Percentiles rank a stretch among this genome's conserved stretches.
These are phyloP conservation scores for Balaeniceps rex DNA, from an alignment of 2,113 vertebrate species.

Conservation along the genomic window DNA sequence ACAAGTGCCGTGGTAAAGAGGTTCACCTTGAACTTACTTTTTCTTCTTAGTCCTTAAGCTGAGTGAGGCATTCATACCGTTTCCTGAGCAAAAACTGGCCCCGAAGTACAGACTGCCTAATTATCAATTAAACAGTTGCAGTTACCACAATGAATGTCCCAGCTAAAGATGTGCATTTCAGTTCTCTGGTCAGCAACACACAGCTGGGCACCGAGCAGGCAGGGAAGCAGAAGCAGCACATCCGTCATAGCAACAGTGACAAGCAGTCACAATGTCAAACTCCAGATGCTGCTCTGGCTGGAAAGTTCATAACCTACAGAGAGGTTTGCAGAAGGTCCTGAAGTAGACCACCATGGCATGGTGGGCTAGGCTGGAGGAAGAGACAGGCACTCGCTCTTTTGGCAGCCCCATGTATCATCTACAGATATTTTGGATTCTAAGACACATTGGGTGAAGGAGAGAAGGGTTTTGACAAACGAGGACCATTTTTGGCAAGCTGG, in stretches of 20 bases:
- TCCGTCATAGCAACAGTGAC: accelerated
- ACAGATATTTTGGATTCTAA: not conserved
- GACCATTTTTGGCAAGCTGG: not conserved
- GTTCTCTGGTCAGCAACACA: not conserved
- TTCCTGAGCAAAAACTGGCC: not conserved
- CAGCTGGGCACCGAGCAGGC: not conserved
- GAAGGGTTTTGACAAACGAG: not conserved
- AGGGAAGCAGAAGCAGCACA: not conserved
- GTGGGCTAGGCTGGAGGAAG: not conserved
- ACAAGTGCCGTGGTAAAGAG: not conserved
- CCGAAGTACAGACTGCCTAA: not conserved
- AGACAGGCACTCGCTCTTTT: not conserved
- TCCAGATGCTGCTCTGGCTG: not conserved
- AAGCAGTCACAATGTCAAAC: not conserved
- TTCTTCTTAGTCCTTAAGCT: not conserved
- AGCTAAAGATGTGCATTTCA: not conserved
- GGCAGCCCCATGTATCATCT: not conserved
- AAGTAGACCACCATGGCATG: not conserved
- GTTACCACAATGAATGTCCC: not conserved
- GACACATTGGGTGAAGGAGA: not conserved
- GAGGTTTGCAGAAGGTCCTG: not conserved
- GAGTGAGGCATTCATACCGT: not conserved
- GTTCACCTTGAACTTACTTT: not conserved
- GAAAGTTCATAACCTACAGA: not conserved
- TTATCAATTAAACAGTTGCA: not conserved